phyloP scores from a whole-genome alignment of 2,797 vertebrate genomes.

The Mastacembelus armatus region DNA sequence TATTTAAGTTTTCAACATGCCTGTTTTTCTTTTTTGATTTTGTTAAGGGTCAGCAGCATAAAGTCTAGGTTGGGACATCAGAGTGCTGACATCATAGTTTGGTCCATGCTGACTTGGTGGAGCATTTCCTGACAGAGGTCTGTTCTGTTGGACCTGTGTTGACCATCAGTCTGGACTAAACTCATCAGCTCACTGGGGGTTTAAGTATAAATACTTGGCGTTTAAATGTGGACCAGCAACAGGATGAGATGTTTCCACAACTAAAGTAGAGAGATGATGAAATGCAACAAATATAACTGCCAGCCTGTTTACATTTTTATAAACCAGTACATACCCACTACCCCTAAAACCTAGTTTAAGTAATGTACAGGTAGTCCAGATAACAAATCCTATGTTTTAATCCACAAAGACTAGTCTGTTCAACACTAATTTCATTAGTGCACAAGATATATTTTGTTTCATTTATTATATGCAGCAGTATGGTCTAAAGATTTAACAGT shows the following conservation, averaged over 20 bases:
- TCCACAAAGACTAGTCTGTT: no score
- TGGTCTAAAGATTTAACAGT: neutral
- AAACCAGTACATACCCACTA: neutral
- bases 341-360: neutral
- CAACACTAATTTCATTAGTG: neutral
- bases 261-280: neutral
- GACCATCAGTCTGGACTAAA: conserved; percentile 48
- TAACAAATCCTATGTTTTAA: neutral
- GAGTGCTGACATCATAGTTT: conserved; percentile 45
- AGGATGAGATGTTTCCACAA: conserved; percentile 24
- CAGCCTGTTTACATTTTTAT: no score
- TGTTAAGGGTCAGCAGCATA: conserved; percentile 44
- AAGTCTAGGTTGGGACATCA: conserved; percentile 26
- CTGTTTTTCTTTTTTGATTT: conserved; percentile 22
- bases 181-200: conserved; percentile 43
- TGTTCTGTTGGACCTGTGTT: neutral
- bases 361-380: neutral
- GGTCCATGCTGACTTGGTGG: conserved; percentile 29
- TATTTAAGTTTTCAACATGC: conserved; percentile 22
- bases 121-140: conserved; percentile 21
- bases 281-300: no score
- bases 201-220: conserved; percentile 35
- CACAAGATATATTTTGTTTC: neutral
- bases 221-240: conserved; percentile 33
- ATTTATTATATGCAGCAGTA: neutral